A percentile compares a stretch with the other conserved stretches of the same genome.
phyloP scores from a whole-genome alignment of 2,888 invertebrate genomes.

The Phaonia tiefii region DNA sequence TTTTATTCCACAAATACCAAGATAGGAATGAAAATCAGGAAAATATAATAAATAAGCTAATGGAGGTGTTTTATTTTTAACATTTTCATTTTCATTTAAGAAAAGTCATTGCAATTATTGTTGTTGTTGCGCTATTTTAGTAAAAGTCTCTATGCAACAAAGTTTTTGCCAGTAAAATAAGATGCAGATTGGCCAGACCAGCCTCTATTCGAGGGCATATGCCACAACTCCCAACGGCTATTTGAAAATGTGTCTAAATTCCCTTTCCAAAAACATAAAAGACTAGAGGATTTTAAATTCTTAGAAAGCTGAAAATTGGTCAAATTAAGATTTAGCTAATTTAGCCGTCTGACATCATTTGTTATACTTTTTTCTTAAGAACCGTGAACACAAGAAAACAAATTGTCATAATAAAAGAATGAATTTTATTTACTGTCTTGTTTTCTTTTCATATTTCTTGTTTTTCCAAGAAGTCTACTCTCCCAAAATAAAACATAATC shows the following conservation, averaged over 20 bases:
- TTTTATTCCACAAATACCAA: not conserved
- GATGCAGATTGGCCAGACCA: no score
- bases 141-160: no score
- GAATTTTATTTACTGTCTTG: not conserved
- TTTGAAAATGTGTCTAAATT: no score
- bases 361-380: no score
- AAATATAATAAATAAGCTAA: conserved; percentile 26
- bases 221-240: no score
- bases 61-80: conserved; percentile 22
- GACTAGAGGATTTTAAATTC: no score
- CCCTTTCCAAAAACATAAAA: no score
- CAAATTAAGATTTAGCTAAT: no score
- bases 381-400: not conserved
- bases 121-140: not conserved
- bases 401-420: not conserved
- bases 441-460: not conserved
- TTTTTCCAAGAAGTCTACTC: conserved; percentile 17
- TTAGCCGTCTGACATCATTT: conserved; percentile 24
- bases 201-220: no score
- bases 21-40: conserved; percentile 1
- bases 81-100: conserved; percentile 13
- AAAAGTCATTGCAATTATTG: conserved; percentile 21
- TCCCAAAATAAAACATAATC: not conserved
- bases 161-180: no score
- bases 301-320: no score